Conservation (phyloP, 2,797 vertebrate genomes). For the Hippoglossus hippoglossus region DNA sequence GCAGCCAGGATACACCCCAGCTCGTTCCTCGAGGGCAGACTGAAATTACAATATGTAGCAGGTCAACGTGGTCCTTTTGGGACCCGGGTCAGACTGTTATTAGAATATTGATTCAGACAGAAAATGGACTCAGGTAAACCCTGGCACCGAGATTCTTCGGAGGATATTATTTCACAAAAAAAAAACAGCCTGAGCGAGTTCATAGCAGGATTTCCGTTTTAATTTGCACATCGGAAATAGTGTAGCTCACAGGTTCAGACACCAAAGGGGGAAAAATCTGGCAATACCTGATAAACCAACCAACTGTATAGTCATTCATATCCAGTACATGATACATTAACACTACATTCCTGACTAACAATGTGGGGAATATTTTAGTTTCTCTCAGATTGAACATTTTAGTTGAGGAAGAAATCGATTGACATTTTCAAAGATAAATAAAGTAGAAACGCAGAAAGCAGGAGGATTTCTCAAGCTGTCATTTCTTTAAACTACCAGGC, state of each 20-base stretch:
- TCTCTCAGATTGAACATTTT: too few relatives aligned
- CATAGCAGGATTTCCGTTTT: constrained; percentile 27
- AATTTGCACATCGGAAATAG: constrained; percentile 15
- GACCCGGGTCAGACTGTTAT: constrained; percentile 35
- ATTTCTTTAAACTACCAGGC: too few relatives aligned
- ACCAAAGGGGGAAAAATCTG: not conserved
- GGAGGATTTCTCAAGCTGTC: too few relatives aligned
- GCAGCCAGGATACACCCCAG: constrained; percentile 4
- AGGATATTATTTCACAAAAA: constrained; percentile 20
- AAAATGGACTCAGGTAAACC: constrained; percentile 31
- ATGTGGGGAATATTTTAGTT: too few relatives aligned
- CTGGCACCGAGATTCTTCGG: constrained; percentile 22
- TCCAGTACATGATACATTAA: not conserved
- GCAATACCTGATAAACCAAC: not conserved
- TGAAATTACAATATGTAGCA: constrained; percentile 15
- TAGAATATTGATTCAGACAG: constrained; percentile 38
- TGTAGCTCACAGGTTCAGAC: constrained; percentile 1
- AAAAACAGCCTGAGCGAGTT: not conserved
- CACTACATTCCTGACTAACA: not conserved
- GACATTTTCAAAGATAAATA: not conserved
- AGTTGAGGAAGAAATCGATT: not conserved
- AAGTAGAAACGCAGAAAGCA: too few relatives aligned
- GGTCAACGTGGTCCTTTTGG: constrained; percentile 3
- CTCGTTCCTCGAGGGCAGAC: not conserved
- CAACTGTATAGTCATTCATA: not conserved